A percentile compares a stretch with the other conserved stretches of the same genome.
phyloP scores from a whole-genome alignment of 1,140 invertebrate species.

The Musca domestica region DNA sequence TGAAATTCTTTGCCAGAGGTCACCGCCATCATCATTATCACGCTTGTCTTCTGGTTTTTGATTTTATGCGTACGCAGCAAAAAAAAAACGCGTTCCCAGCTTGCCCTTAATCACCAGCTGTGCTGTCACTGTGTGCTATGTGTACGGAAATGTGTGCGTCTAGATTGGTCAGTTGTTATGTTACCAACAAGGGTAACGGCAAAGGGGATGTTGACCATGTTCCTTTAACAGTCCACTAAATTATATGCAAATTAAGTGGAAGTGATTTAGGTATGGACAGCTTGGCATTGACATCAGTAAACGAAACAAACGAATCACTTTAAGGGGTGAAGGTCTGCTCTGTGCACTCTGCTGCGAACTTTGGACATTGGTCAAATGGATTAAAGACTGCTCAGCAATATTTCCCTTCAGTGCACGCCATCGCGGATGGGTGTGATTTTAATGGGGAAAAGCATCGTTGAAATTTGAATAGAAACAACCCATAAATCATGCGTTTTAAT shows the following conservation, averaged over 20 bases:
- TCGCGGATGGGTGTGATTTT: constrained; percentile 15
- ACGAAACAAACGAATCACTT: not conserved
- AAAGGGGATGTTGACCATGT: constrained; percentile 1
- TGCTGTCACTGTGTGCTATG: not conserved
- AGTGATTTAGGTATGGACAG: constrained; percentile 1
- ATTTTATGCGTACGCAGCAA: not conserved
- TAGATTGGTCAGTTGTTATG: not conserved
- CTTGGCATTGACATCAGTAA: not conserved
- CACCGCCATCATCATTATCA: constrained; percentile 12
- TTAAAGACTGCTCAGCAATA: constrained; percentile 5
- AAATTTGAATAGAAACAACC: constrained; percentile 2
- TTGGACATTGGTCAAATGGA: constrained; percentile 17
- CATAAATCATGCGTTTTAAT: constrained; percentile 17
- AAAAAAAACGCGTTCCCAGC: no score
- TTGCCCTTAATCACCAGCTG: not conserved
- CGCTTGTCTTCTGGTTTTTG: not conserved
- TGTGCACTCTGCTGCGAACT: constrained; percentile 5
- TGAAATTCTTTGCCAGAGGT: not conserved
- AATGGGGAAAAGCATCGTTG: constrained; percentile 9
- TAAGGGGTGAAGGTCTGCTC: constrained; percentile 9
- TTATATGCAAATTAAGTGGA: constrained; percentile 15
- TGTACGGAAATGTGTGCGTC: not conserved
- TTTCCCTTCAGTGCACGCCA: not conserved
- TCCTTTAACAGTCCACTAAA: not conserved
- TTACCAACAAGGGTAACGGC: not conserved